Conservation (phyloP, 2,888 invertebrate species). For the Heliothis peltigera region DNA sequence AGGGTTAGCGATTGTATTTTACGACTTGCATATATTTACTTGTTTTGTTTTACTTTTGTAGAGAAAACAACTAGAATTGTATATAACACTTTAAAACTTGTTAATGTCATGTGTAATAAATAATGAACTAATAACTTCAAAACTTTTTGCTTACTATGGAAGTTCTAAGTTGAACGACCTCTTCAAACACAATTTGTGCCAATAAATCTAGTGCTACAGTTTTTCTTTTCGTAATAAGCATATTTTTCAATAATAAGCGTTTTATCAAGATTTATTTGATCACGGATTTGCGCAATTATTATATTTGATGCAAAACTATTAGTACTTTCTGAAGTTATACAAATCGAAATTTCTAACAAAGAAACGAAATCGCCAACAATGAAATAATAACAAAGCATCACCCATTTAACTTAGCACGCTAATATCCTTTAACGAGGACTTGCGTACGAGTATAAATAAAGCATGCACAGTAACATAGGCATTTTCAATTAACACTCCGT, state of each 20-base stretch:
- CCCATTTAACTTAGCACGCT: conserved; percentile 39
- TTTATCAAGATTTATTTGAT: conserved; percentile 5
- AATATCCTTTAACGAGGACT: conserved; percentile 48
- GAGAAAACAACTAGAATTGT: too few species aligned
- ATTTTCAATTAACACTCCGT: conserved; percentile 54
- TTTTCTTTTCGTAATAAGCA: conserved; percentile 9
- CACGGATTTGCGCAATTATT: background rate
- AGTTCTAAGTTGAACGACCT: conserved; percentile 11
- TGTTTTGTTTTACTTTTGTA: background rate
- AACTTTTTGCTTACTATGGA: conserved; percentile 1
- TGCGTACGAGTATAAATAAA: conserved; percentile 29
- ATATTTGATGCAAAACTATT: too few species aligned
- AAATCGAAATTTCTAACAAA: too few species aligned
- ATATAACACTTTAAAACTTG: too few species aligned
- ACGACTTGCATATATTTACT: conserved; percentile 9
- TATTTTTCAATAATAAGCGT: conserved; percentile 6
- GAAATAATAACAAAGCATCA: conserved; percentile 37
- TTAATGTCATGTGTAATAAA: too few species aligned
- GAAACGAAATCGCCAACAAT: conserved; percentile 12
- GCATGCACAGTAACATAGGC: conserved; percentile 36
- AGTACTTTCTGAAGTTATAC: too few species aligned
- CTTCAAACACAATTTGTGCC: background rate
- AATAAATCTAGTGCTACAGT: conserved; percentile 6
- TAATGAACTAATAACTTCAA: too few species aligned
- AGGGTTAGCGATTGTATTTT: conserved; percentile 41